A percentile compares a stretch with the other conserved stretches of the same genome.
Evolutionary conservation across 1,140 invertebrate genomes (phyloP).

Genomic region (Tetragonula clypearis): DNA sequence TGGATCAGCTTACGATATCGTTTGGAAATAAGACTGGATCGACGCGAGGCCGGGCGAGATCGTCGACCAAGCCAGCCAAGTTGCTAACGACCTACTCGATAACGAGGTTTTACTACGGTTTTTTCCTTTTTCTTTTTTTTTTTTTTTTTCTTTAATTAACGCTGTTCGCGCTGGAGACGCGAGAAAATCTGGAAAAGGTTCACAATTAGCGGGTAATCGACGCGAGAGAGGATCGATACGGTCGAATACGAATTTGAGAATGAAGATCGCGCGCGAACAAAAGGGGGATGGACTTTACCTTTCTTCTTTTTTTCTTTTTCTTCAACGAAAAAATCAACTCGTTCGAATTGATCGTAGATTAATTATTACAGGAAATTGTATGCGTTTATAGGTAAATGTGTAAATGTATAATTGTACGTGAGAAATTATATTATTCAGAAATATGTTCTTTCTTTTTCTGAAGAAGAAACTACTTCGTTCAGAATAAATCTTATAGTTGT

Average conservation of each 20-base stretch:
- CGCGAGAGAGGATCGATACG: background rate
- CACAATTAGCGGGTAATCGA: constrained; percentile 34
- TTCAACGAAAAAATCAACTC: no score
- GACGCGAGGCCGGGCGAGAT: background rate
- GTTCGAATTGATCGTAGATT: no score
- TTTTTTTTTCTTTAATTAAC: constrained; percentile 51
- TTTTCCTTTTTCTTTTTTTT: no score
- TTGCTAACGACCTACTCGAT: constrained; percentile 62
- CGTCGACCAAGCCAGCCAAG: constrained; percentile 45
- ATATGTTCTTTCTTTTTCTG: no score
- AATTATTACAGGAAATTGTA: no score
- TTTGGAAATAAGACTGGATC: constrained; percentile 44
- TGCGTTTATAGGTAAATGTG: no score
- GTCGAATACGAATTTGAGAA: background rate
- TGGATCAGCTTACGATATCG: constrained; percentile 40
- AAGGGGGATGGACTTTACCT: no score
- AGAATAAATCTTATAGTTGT: no score
- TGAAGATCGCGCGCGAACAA: background rate
- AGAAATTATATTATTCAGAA: no score
- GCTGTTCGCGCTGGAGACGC: constrained; percentile 29
- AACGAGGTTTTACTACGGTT: constrained; percentile 62
- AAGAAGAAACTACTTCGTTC: no score
- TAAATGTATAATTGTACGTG: no score
- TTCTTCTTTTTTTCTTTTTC: no score
- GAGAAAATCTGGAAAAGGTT: background rate